Base-by-base conservation (phyloP, 2,888 invertebrate species). In the Formica aserva region DNA sequence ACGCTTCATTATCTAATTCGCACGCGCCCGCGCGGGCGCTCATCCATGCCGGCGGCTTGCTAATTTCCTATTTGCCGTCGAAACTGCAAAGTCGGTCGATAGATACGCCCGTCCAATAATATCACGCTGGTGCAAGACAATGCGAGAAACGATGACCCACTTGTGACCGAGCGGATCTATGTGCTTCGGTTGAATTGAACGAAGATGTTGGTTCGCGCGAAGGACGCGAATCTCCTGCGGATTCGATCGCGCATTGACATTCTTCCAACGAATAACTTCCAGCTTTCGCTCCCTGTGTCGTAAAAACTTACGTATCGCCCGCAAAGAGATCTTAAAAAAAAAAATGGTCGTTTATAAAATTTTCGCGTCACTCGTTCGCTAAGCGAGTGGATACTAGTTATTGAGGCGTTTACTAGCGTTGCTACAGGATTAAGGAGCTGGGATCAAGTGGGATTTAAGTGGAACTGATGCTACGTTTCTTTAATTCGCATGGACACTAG, bases 41-140 rank as follows among this genome's bases (percentile, higher is more conserved):
- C n/a, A 45, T 45, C 26, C 32, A 57, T 77, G 38, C 29, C 29
- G 29, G 41, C 32, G 60, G n/a, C 52, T n/a, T 45, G 78, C 45
- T 71, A 80, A 80, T 80, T 80, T 80, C 60, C 78, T 80, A 60
- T 80, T 52, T 71, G 26, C 72, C 35, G 71, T 60, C 45, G 71
- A 57, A 45, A 55, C 45, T 60, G 18, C 6, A 32, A 45, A 78
- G 52, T 52, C 22, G 41, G 6, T 13, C 78, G 60, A 71, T 71
- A 71, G 78, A 60, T 32, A 13, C 32, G 22, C 32, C 11, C 13
- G 41, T 77, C 18, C 60, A 60, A 71, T 78, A 22, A 60, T 32
- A n/a, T 6, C 29, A 22, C 48, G n/a, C 4, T 18, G 32, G 57
- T 45, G 3, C 11, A 45, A 60, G 22, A 60, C 35, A 35, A 35